Evolutionary conservation across 2,797 vertebrate genomes (phyloP).

Genomic region (Mormyrus proboscirostris): DNA sequence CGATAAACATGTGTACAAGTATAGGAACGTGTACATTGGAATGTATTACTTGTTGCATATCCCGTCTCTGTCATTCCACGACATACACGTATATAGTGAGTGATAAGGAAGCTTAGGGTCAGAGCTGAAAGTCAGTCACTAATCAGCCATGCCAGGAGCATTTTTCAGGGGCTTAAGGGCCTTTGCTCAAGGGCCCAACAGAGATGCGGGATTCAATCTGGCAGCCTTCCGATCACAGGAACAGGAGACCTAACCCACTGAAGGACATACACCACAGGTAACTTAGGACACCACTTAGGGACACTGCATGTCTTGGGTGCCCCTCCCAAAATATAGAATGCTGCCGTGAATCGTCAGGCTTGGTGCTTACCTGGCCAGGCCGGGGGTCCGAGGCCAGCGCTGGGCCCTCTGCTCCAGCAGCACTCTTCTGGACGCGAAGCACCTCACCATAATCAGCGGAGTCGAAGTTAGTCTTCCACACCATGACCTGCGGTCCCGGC

Average conservation of each 20-base stretch:
- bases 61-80: background rate
- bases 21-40: background rate
- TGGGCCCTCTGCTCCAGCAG: slow-evolving; percentile 29
- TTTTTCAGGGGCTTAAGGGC: background rate
- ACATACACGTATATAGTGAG: background rate
- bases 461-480: slow-evolving; percentile 92
- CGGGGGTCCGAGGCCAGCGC: background rate
- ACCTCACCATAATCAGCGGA: slow-evolving; percentile 51
- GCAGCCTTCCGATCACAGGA: background rate
- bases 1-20: background rate
- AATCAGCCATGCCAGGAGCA: background rate
- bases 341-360: background rate
- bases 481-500: slow-evolving; percentile 74
- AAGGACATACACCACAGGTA: background rate
- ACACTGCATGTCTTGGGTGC: background rate
- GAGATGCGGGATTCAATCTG: background rate
- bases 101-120: background rate
- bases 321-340: background rate
- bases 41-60: background rate
- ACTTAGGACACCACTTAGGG: background rate
- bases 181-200: background rate
- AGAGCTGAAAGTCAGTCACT: background rate
- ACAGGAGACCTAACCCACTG: background rate
- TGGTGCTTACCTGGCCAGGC: background rate
- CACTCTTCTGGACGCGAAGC: slow-evolving; percentile 47